These are phyloP conservation scores for Catharus minimus DNA, from an alignment of 2,113 vertebrate genomes.

Conservation along the genomic window DNA sequence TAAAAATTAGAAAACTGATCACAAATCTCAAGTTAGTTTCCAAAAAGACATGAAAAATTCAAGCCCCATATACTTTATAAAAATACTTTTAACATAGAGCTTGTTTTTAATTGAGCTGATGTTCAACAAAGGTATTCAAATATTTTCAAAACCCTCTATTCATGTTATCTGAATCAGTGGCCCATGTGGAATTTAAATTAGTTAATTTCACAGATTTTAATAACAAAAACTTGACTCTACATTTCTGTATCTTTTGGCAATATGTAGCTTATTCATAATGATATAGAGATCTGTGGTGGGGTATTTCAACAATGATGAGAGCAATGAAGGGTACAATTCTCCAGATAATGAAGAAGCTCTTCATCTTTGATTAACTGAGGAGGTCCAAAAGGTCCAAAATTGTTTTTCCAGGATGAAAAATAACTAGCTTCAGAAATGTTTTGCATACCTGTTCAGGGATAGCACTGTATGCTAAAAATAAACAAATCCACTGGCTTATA, in stretches of 20 bases:
- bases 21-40: not conserved
- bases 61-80: not conserved
- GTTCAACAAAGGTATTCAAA: conserved; percentile 12
- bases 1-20: not conserved
- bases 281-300: not conserved
- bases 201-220: conserved; percentile 55
- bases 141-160: not conserved
- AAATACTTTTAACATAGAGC: not conserved
- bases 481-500: not conserved
- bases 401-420: not conserved
- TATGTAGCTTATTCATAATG: not conserved
- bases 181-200: conserved; percentile 57
- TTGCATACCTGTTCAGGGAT: not conserved
- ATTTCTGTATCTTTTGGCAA: conserved; percentile 5
- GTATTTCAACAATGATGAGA: not conserved
- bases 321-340: not conserved
- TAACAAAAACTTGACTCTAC: conserved; percentile 2
- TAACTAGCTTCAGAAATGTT: not conserved
- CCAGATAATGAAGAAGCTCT: not conserved
- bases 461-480: not conserved
- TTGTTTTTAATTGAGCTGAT: not conserved
- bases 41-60: not conserved
- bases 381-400: not conserved
- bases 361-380: conserved; percentile 26
- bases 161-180: conserved; percentile 27